Conservation (phyloP, 2,888 invertebrate genomes). For the Caenorhabditis doughertyi region DNA sequence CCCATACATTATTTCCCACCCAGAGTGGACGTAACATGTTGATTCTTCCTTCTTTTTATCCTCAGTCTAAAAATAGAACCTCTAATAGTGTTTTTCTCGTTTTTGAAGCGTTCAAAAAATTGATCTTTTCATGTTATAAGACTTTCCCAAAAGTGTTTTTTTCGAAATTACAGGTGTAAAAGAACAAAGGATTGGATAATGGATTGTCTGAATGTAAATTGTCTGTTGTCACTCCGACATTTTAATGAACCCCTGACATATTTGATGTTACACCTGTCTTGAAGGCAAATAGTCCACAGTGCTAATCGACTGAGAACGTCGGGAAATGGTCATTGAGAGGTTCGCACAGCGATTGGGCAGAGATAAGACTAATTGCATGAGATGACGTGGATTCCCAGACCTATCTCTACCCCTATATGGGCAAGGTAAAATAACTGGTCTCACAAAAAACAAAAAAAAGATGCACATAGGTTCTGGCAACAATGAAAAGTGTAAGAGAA, state of each 20-base stretch:
- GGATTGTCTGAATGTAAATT: neutral
- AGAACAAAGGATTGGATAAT: neutral
- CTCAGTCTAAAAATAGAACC: neutral
- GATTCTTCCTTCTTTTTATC: neutral
- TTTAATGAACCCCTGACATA: constrained; percentile 21
- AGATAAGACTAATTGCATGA: neutral
- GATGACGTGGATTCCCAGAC: too few relatives aligned
- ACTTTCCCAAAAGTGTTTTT: too few relatives aligned
- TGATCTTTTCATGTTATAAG: too few relatives aligned
- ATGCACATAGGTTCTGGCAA: too few relatives aligned
- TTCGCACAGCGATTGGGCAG: neutral
- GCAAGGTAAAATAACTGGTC: neutral
- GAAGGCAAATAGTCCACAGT: constrained; percentile 13
- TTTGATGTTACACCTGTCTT: constrained; percentile 14
- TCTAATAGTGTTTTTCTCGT: neutral
- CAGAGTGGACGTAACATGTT: neutral
- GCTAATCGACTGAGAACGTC: constrained; percentile 1
- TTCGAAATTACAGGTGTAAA: too few relatives aligned
- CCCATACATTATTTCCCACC: constrained; percentile 8
- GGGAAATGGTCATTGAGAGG: neutral
- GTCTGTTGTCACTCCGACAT: constrained; percentile 8
- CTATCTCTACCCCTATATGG: neutral
- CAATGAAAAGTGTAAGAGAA: neutral
- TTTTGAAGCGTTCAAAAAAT: too few relatives aligned
- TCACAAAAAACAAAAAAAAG: too few relatives aligned